phyloP scores from a whole-genome alignment of 2,113 vertebrate species.

The Anarrhichthys ocellatus region DNA sequence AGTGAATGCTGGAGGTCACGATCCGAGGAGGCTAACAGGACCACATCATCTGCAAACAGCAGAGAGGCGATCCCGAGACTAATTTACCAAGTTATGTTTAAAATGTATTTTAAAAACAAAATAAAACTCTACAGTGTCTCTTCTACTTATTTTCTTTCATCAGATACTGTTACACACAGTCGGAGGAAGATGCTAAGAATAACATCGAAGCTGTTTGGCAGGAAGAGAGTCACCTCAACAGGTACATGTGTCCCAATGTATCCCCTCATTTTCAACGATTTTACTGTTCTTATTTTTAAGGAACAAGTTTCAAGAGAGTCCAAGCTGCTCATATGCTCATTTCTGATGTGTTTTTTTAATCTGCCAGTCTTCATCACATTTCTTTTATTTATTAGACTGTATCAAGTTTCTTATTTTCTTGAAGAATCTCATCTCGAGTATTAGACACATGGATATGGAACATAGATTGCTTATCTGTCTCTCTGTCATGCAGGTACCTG shows the following conservation, averaged over 20 bases:
- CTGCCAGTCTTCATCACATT: neutral
- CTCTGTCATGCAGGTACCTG: conserved; percentile 48
- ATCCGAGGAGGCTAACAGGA: too few relatives aligned
- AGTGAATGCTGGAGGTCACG: too few relatives aligned
- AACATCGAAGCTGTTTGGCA: conserved; percentile 62
- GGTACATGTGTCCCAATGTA: conserved; percentile 25
- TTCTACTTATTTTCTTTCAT: conserved; percentile 1
- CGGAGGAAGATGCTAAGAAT: conserved; percentile 47
- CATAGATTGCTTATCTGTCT: neutral
- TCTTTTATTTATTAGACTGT: neutral
- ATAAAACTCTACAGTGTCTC: neutral
- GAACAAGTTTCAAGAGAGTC: neutral
- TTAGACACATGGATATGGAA: too few relatives aligned
- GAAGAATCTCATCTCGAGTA: neutral
- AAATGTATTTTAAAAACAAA: neutral
- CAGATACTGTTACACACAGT: conserved; percentile 53
- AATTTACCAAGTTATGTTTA: neutral
- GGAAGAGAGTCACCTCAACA: conserved; percentile 68
- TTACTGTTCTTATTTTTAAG: neutral
- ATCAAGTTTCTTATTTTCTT: neutral
- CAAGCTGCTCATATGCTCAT: neutral
- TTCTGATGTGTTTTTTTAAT: neutral
- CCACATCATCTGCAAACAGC: too few relatives aligned
- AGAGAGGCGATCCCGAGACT: too few relatives aligned
- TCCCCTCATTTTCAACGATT: neutral